Conservation (phyloP, 1,140 invertebrate species). For the Himalopsyche phryganea region DNA sequence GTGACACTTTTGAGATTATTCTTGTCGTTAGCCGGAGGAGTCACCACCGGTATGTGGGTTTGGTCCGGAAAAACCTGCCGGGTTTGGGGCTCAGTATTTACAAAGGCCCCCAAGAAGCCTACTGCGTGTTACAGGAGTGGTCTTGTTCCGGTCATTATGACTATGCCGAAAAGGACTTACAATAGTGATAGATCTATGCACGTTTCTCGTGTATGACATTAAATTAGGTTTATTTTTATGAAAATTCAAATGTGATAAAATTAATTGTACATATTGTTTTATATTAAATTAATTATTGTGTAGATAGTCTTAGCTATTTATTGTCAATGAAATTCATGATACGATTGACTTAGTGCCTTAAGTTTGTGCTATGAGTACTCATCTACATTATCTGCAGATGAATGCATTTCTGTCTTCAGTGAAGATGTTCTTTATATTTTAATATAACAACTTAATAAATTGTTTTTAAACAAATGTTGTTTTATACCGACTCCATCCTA, state of each 20-base stretch:
- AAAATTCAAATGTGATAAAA: background rate
- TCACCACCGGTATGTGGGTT: conserved; percentile 85
- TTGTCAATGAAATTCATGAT: background rate
- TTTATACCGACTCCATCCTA: background rate
- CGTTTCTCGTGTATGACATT: conserved; percentile 46
- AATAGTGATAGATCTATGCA: conserved; percentile 44
- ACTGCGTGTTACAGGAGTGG: conserved; percentile 31
- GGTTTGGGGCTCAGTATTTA: conserved; percentile 64
- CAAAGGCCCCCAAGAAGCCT: conserved; percentile 42
- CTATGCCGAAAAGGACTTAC: conserved; percentile 41
- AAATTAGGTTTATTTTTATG: background rate
- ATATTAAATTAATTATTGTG: background rate
- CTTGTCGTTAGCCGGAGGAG: conserved; percentile 74
- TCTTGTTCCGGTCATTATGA: conserved; percentile 35
- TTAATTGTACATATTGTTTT: background rate
- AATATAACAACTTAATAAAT: background rate
- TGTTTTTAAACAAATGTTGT: conserved; percentile 2
- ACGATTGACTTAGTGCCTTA: background rate
- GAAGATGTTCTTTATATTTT: conserved; percentile 38
- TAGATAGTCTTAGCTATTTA: conserved; percentile 2
- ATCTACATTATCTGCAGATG: conserved; percentile 3
- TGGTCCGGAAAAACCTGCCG: conserved; percentile 85
- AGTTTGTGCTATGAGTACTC: conserved; percentile 25
- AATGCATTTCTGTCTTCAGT: conserved; percentile 45
- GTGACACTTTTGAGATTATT: conserved; percentile 65